Evolutionary conservation across 2,888 invertebrate species (phyloP), one percentile per base, ranked within the genome.

Genomic region (Parasteatoda lunata): DNA sequence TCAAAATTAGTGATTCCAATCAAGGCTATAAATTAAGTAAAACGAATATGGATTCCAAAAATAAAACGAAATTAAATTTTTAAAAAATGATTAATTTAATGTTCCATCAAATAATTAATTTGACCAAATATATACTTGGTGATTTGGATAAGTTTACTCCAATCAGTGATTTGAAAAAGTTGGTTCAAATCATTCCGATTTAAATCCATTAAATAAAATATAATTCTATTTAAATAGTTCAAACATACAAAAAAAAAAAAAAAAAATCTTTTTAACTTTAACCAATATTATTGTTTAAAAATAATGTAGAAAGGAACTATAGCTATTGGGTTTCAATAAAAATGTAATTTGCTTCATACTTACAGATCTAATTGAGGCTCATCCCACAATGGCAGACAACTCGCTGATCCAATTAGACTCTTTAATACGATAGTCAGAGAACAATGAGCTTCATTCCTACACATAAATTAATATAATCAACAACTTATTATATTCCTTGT

Each of bases 301-400:
- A 71, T 1, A 8, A 52, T 8, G 8, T 8, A 51, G 5, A 51
- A 51, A 52, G n/a, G n/a, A 48, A 59, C 52, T 54, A 30, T 30
- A 30, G 30, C 30, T 30, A 30, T 30, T 30, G 30, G 30, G 30
- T 30, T 30, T 30, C 2, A 30, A 54, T 54, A 9, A 54, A 54
- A 54, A 54, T 11, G 1, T 3, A 54, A 7, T 9, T 54, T 7
- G 54, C 5, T 9, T 59, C 0, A 84, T 84, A 54, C 92, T 91
- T 90, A 92, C 91, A 92, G 88, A 13, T 90, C 76, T 45, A 93
- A 90, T 30, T 91, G 90, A 51, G 92, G 91, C 91, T 95, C 95
- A 49, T 95, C 92, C 93, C 96, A 95, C 83, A 94, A 92, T 3
- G 96, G 96, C 85, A 97, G 92, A 81, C 95, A 93, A 77, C 93